Conservation (phyloP, 1,140 invertebrate genomes). For the Metopolophium dirhodum region DNA sequence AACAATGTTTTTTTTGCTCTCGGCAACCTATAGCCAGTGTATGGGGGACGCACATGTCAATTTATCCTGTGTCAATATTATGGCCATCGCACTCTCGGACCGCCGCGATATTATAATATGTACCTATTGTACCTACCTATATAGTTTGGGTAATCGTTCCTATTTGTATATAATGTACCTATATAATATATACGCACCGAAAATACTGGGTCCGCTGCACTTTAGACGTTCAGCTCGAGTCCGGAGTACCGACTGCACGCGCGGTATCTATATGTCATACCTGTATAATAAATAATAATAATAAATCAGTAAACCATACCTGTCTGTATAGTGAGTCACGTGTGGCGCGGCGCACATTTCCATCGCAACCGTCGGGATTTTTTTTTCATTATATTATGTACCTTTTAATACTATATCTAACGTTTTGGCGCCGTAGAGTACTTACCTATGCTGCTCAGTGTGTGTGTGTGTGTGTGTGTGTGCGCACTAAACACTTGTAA, state of each 20-base stretch:
- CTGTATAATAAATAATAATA: no score
- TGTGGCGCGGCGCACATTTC: neutral
- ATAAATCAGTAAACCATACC: neutral
- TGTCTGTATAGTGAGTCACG: neutral
- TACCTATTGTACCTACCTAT: no score
- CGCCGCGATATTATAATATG: no score
- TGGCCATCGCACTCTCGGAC: no score
- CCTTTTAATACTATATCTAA: neutral
- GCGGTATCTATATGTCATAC: neutral
- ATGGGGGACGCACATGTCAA: no score
- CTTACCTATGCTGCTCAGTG: neutral
- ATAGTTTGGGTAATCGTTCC: no score
- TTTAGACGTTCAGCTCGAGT: neutral
- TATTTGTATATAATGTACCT: no score
- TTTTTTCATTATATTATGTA: neutral
- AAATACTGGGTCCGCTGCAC: neutral
- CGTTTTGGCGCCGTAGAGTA: neutral
- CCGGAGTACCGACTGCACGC: neutral
- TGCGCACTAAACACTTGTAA: neutral
- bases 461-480: neutral
- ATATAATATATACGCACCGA: neutral
- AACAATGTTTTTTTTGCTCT: no score
- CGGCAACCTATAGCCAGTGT: no score
- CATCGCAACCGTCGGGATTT: neutral
- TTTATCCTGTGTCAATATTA: no score